Percentiles rank a stretch among this genome's conserved stretches.
These are phyloP conservation scores for Cyphomyrus discorhynchus DNA, from an alignment of 2,113 vertebrate species.

Conservation along the genomic window DNA sequence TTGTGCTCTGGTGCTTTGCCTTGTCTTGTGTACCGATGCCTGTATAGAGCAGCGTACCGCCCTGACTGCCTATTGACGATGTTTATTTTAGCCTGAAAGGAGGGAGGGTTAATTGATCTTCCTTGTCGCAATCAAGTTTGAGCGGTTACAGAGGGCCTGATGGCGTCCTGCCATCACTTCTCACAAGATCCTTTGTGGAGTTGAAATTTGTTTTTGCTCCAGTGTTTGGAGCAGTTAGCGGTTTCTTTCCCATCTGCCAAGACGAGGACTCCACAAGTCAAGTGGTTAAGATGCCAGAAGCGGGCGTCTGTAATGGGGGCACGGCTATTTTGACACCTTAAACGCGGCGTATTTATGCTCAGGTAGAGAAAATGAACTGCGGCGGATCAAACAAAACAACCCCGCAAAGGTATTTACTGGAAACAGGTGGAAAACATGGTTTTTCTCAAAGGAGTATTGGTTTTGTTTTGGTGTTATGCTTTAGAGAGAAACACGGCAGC, in stretches of 20 bases:
- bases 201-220: not conserved
- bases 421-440: not conserved
- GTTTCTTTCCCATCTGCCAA: slow-evolving; percentile 2
- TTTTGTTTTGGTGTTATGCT: not conserved
- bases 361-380: not conserved
- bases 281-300: not conserved
- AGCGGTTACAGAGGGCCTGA: not conserved
- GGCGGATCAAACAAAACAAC: no score
- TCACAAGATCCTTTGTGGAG: slow-evolving; percentile 5
- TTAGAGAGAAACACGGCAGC: not conserved
- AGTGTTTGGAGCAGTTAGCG: not conserved
- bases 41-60: not conserved
- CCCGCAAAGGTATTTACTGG: not conserved
- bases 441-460: not conserved
- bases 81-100: not conserved
- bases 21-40: not conserved
- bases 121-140: not conserved
- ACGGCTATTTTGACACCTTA: not conserved
- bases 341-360: not conserved
- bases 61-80: not conserved
- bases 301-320: not conserved
- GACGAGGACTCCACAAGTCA: not conserved
- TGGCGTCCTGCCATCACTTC: not conserved
- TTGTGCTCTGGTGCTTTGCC: not conserved
- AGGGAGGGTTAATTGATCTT: slow-evolving; percentile 7